These are phyloP conservation scores for Acanthis flammea DNA, from an alignment of 2,797 vertebrate genomes.

Conservation along the genomic window DNA sequence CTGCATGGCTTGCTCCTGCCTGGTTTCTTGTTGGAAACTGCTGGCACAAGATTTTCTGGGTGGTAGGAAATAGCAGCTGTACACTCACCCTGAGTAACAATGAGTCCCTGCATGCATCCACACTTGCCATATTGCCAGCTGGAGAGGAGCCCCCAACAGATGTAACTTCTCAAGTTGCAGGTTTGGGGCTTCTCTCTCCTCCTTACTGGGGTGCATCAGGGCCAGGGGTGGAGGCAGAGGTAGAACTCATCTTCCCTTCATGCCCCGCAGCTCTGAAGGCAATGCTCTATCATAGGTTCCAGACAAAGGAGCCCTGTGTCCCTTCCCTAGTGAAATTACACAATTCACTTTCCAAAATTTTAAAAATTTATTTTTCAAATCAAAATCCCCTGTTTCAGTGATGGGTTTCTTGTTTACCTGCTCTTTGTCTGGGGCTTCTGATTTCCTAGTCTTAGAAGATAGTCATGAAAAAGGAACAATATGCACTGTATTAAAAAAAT, in stretches of 20 bases:
- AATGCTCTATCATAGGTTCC: rapidly evolving
- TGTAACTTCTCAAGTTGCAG: no score
- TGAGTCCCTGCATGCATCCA: neutral
- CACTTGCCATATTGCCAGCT: rapidly evolving
- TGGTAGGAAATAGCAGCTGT: neutral
- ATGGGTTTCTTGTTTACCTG: neutral
- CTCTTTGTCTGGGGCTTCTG: neutral
- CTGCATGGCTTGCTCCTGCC: neutral
- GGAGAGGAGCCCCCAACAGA: neutral
- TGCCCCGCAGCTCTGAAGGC: rapidly evolving
- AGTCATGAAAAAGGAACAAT: neutral
- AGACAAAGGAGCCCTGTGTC: neutral
- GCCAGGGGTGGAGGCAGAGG: rapidly evolving
- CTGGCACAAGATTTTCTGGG: neutral
- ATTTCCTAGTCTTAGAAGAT: neutral
- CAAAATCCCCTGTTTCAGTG: neutral
- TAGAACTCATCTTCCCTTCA: rapidly evolving
- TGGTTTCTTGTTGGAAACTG: neutral
- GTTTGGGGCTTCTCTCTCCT: neutral
- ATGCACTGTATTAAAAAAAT: neutral
- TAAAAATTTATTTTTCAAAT: neutral
- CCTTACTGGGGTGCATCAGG: neutral
- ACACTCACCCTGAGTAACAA: no score
- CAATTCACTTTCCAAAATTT: neutral
- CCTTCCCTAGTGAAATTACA: neutral